Evolutionary conservation across 2,888 invertebrate genomes (phyloP), one percentile per base, ranked within the genome.

Genomic region (Meta bourneti): DNA sequence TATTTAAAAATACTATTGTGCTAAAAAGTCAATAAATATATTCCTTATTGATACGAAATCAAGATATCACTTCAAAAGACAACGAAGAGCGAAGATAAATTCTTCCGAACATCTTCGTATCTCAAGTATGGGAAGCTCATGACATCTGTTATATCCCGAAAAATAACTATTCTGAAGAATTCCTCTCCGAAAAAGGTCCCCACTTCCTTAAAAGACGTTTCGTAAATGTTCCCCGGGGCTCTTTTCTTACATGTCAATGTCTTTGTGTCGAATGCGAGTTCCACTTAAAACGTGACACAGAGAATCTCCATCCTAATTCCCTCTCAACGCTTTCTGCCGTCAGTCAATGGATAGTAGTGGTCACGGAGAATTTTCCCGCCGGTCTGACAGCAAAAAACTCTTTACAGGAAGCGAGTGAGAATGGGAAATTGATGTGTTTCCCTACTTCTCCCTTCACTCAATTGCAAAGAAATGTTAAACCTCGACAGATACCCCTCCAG

Each of bases 221-320:
- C 61, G 61, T 61, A 61, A 61, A 61, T 16, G 61, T 9, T 61
- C 7, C 61, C 61, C 61, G 5, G 61, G 61, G 8, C 16, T 6
- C 61, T 61, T 16, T 61, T 16, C 61, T 61, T 61, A 16, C 61
- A 6, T 9, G 61, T 61, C 61, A 61, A 11, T 61, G 61, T 61
- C 61, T 77, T 51, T 51, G 13, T 49, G 51, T 51, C n/a, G 49
- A 16, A 77, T 49, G n/a, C n/a, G 49, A 51, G 13, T 51, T 77
- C n/a, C n/a, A 77, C n/a, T 51, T 49, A 77, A 77, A 77, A n/a
- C 11, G 16, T 16, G 49, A 77, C 49, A n/a, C 49, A 51, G n/a
- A 77, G 49, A n/a, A 77, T 51, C 49, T 77, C 77, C 51, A 77
- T 77, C 49, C 61, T 61, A 61, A 79, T 16, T 48, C 7, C 16